Evolutionary conservation across 2,797 vertebrate genomes (phyloP), one percentile per base, ranked within the genome.

Genomic region (Mycteria americana): DNA sequence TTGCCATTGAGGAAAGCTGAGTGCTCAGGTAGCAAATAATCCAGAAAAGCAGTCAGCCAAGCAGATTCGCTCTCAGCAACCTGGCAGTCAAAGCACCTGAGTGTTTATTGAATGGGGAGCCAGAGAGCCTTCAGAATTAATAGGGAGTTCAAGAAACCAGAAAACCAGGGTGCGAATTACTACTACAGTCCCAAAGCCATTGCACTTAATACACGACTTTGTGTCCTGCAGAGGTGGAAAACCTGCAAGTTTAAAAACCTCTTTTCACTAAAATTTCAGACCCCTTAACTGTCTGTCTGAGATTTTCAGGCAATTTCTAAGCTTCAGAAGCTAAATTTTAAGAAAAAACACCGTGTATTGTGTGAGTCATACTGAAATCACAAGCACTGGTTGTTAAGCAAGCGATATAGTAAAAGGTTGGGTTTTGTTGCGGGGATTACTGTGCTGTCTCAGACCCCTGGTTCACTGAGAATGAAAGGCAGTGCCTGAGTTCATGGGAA

Each of bases 21-120:
- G 31, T 30, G 75, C 25, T 78, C 68, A 83, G 78, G 85, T 74
- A 92, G 57, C 84, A 91, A 93, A 91, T 80, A 92, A 83, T 94
- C 92, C 54, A 89, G 92, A 93, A 93, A 96, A 95, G 82, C 75
- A 93, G 89, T 92, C 87, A 91, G 31, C 53, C 85, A 83, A 89
- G 60, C 75, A 93, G 41, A 78, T 85, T 77, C 2, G 1, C 57
- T 91, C 53, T 88, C 78, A 85, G 68, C 69, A 90, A n/a, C 23
- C 39, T 73, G 59, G 46, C 65, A 92, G 65, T 72, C 65, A 90
- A 78, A 94, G 25, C 19, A 75, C 43, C 39, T 88, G 65, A 88
- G 19, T 23, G 9, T 64, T 89, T 84, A 62, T 83, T 91, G 85
- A 88, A 95, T 73, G 43, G 31, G 54, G 46, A 96, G 43, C 39